Percentiles rank a stretch among this genome's conserved stretches.
Evolutionary conservation across 2,113 vertebrate species (phyloP).

Genomic region (Tetraodon nigroviridis): DNA sequence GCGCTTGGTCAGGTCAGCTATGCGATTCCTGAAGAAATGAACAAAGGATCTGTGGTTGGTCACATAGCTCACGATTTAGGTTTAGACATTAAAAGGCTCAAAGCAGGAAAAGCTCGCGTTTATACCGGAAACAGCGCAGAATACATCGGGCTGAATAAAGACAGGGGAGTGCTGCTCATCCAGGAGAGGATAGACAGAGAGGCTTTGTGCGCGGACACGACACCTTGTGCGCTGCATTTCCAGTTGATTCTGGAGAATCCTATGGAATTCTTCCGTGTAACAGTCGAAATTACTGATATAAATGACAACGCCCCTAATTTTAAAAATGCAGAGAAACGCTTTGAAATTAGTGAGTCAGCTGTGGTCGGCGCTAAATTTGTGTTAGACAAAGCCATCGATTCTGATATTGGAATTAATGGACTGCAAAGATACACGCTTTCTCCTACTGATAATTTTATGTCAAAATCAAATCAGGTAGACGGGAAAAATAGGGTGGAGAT

Average conservation of each 20-base stretch:
- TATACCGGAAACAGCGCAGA: slow-evolving; percentile 60
- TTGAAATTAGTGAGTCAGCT: slow-evolving; percentile 41
- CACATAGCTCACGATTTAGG: slow-evolving; percentile 72
- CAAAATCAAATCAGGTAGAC: slow-evolving; percentile 18
- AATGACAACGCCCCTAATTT: slow-evolving; percentile 46
- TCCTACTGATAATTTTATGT: slow-evolving; percentile 21
- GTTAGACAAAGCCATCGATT: slow-evolving; percentile 41
- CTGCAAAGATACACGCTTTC: slow-evolving; percentile 18
- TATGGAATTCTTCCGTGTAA: slow-evolving; percentile 46
- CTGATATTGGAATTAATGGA: slow-evolving; percentile 32
- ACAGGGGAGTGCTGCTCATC: slow-evolving; percentile 15
- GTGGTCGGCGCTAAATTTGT: slow-evolving; percentile 37
- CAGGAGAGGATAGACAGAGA: slow-evolving; percentile 73
- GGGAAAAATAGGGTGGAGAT: slow-evolving; percentile 48
- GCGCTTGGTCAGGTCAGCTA: slow-evolving; percentile 65
- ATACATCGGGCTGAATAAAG: slow-evolving; percentile 66
- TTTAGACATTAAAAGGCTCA: slow-evolving; percentile 63
- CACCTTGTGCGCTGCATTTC: slow-evolving; percentile 61
- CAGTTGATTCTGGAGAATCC: slow-evolving; percentile 63
- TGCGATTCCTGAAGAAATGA: slow-evolving; percentile 73
- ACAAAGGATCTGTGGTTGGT: slow-evolving; percentile 71
- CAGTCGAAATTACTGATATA: slow-evolving; percentile 41
- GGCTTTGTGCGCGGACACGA: slow-evolving; percentile 67
- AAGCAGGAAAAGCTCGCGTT: slow-evolving; percentile 61
- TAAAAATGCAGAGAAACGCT: slow-evolving; percentile 24